Percentiles rank a stretch among this genome's conserved stretches.
phyloP scores from a whole-genome alignment of 1,140 invertebrate species.

The Aphaenogaster ashmeadi region DNA sequence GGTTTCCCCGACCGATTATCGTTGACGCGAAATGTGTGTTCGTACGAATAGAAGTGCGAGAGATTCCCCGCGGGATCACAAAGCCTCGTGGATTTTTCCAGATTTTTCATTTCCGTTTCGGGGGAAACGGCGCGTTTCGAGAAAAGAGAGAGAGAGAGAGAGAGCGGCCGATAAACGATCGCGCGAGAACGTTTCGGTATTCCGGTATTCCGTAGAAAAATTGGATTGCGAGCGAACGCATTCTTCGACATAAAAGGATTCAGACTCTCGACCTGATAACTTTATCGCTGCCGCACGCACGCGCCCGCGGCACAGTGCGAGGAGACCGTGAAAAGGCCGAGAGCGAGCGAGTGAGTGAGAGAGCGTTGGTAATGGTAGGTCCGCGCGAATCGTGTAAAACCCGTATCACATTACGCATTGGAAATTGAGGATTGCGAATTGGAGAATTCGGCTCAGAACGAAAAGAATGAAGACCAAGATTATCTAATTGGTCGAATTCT shows the following conservation, averaged over 20 bases:
- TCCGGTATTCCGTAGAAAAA: not conserved
- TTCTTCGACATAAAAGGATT: conserved; percentile 13
- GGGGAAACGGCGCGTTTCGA: not conserved
- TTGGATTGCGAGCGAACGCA: conserved; percentile 4
- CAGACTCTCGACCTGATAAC: conserved; percentile 33
- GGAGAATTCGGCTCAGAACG: no score
- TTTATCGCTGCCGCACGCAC: not conserved
- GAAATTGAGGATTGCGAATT: no score
- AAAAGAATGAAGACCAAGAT: no score
- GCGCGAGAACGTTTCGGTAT: not conserved
- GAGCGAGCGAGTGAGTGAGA: not conserved
- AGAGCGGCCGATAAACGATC: not conserved
- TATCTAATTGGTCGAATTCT: no score
- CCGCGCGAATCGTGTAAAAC: no score
- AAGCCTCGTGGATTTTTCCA: not conserved
- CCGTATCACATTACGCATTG: no score
- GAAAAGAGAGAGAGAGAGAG: not conserved
- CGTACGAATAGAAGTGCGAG: not conserved
- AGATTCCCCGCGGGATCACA: not conserved
- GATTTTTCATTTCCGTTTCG: conserved; percentile 3
- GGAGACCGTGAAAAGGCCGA: not conserved
- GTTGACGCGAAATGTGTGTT: not conserved
- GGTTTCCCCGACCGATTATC: not conserved
- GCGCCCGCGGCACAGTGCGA: not conserved
- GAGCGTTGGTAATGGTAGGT: not conserved